phyloP scores from a whole-genome alignment of 2,113 vertebrate species.

The Sprattus sprattus region DNA sequence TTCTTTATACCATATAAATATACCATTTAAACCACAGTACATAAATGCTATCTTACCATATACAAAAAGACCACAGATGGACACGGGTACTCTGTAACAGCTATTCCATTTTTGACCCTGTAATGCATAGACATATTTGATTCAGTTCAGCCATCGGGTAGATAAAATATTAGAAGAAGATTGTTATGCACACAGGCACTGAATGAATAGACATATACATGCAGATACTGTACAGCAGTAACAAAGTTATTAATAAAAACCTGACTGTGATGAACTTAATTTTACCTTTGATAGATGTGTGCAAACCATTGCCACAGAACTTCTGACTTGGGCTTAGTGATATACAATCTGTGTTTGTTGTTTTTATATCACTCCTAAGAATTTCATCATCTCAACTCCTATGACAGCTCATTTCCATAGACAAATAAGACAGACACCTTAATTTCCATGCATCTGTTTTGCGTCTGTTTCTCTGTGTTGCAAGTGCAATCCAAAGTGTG shows the following conservation, averaged over 20 bases:
- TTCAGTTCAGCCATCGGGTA: too few relatives aligned
- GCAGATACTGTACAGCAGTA: background rate
- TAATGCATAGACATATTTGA: background rate
- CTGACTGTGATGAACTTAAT: background rate
- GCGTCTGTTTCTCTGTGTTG: background rate
- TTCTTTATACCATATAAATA: too few relatives aligned
- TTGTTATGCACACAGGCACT: background rate
- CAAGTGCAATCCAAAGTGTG: background rate
- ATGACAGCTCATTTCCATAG: background rate
- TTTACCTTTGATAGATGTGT: background rate
- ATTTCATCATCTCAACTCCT: background rate
- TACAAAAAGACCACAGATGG: background rate
- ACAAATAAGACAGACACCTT: background rate
- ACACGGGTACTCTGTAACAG: background rate
- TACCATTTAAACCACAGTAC: background rate
- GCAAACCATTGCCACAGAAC: background rate
- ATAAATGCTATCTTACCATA: constrained; percentile 2
- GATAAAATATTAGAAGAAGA: background rate
- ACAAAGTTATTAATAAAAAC: background rate
- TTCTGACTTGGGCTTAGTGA: background rate
- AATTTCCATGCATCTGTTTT: background rate
- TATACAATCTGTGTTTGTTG: background rate
- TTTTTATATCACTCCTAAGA: background rate
- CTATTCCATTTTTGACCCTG: background rate
- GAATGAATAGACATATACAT: too few relatives aligned